phyloP scores from a whole-genome alignment of 2,797 vertebrate genomes.

The Fundulus diaphanus region DNA sequence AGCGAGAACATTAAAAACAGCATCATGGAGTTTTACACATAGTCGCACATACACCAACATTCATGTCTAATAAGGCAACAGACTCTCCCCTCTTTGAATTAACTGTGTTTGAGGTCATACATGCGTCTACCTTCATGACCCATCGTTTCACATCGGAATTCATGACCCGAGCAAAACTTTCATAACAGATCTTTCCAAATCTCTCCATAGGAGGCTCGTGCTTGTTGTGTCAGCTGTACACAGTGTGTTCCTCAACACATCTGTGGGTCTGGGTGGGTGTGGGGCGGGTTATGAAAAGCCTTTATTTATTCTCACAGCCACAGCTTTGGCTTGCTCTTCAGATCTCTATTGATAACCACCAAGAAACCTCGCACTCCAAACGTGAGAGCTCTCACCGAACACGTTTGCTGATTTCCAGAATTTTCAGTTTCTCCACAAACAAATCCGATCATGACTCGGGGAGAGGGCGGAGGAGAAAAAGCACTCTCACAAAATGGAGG shows the following conservation, averaged over 20 bases:
- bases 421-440: conserved; percentile 63
- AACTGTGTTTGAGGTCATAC: conserved; percentile 48
- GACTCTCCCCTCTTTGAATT: conserved; percentile 55
- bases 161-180: conserved; percentile 44
- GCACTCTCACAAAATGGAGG: conserved; percentile 52
- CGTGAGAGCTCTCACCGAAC: conserved; percentile 37
- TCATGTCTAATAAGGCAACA: conserved; percentile 56
- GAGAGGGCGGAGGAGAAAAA: conserved; percentile 51
- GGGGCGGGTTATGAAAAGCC: conserved; percentile 31
- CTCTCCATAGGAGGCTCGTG: conserved; percentile 18
- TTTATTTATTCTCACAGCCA: conserved; percentile 61
- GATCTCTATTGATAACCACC: conserved; percentile 29
- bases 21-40: not conserved
- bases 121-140: conserved; percentile 28
- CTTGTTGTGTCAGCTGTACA: conserved; percentile 42
- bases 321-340: conserved; percentile 44
- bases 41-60: conserved; percentile 28
- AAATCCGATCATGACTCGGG: conserved; percentile 65
- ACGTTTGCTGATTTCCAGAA: conserved; percentile 51
- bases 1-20: conserved; percentile 29
- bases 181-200: conserved; percentile 36
- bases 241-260: conserved; percentile 30
- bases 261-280: conserved; percentile 39
- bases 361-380: conserved; percentile 54
- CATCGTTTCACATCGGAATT: conserved; percentile 11